Base-by-base conservation (phyloP, 2,113 vertebrate species). In the Seriola dumerili region DNA sequence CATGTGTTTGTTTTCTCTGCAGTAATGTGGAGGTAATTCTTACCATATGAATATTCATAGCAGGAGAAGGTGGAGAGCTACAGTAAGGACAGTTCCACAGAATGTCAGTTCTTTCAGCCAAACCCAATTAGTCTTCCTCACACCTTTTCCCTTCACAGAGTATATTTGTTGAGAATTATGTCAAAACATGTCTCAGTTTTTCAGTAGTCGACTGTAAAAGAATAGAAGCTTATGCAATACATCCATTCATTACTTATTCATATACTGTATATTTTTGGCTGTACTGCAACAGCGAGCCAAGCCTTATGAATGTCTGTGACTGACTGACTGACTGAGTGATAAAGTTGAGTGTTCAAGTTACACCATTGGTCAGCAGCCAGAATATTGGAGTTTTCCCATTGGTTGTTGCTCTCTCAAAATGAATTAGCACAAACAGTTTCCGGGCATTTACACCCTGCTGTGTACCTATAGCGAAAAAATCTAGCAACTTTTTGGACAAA, bases 81-180 rank as follows among this genome's bases (percentile, higher is more conserved):
- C 29, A 58, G 25, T 36, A 40, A 40, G 23, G 63, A 63, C 72
- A 36, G 38, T 74, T 48, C 69, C 40, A 42, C 62, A 52, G 64
- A 62, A 67, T 48, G 64, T 69, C 36, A 46, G 8, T 52, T 68
- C 2, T 65, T 23, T 61, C 13, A 44, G n/a, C 48, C 44, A 68
- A 14, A 2, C 13, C 10, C 14, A n/a, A 59, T 81, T 59, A 68
- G 34, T 67, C 36, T 13, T 61, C 44, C 55, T 57, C 62, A 76
- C 4, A 40, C 40, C 21, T 34, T 44, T 64, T 19, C 4, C 16
- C 13, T 11, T 11, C 23, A 65, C 38, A 46, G 23, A 46, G 12
- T 16, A 38, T 14, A 50, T 48, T 78, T 25, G 62, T 19, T 42
- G 29, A 38, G 6, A 50, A 61, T 59, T 23, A 40, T 44, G n/a